Percentiles rank a stretch among this genome's conserved stretches.
Evolutionary conservation across 1,140 invertebrate species (phyloP).

Genomic region (Octopus sinensis): DNA sequence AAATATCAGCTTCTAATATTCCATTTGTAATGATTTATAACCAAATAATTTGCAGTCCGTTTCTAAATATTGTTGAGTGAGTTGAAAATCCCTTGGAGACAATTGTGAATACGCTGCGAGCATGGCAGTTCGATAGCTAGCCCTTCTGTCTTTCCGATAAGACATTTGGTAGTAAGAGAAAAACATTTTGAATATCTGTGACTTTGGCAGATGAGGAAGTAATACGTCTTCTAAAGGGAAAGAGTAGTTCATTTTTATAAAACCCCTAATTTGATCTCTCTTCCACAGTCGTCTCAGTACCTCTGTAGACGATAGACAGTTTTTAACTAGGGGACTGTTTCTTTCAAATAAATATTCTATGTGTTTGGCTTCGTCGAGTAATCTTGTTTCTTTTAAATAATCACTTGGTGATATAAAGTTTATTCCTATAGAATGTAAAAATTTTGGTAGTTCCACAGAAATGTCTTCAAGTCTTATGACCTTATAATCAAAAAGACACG

Average conservation of each 20-base stretch:
- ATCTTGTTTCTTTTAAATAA: background rate
- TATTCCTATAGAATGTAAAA: background rate
- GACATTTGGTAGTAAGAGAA: background rate
- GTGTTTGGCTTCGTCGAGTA: background rate
- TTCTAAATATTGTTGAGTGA: background rate
- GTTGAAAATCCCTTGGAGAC: background rate
- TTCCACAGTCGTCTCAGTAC: conserved; percentile 4
- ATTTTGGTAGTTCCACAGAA: background rate
- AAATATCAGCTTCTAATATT: background rate
- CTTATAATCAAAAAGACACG: conserved; percentile 19
- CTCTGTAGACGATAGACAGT: background rate
- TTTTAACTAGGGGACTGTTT: background rate
- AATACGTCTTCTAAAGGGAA: background rate
- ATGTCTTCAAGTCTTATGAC: conserved; percentile 16
- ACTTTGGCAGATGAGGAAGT: background rate
- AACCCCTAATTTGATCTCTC: background rate
- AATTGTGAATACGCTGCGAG: background rate
- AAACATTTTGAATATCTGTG: background rate
- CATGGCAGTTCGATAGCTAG: background rate
- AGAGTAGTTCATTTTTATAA: background rate
- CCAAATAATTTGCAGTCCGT: conserved; percentile 12
- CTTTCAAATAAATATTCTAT: background rate
- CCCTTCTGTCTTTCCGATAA: background rate
- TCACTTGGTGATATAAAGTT: background rate
- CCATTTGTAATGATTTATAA: background rate